A percentile compares a stretch with the other conserved stretches of the same genome.
phyloP scores from a whole-genome alignment of 2,888 invertebrate genomes.

The Eurois occulta region DNA sequence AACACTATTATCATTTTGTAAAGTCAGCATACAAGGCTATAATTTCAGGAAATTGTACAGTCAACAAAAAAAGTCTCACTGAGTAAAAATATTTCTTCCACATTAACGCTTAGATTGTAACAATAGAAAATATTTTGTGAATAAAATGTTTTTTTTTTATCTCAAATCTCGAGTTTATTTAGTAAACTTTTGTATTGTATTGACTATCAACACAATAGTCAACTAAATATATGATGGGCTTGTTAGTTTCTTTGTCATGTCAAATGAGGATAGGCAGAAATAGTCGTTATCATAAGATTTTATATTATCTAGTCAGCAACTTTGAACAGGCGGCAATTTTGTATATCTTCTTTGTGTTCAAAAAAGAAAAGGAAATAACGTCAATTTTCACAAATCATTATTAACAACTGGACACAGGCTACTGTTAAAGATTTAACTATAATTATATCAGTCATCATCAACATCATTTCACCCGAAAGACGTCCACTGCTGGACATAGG shows the following conservation, averaged over 20 bases:
- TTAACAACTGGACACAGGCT: background rate
- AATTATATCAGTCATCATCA: no score
- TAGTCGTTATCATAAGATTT: slow-evolving; percentile 25
- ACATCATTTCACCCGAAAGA: no score
- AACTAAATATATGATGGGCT: slow-evolving; percentile 37
- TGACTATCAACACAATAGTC: slow-evolving; percentile 37
- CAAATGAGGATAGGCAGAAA: slow-evolving; percentile 31
- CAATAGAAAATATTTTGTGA: slow-evolving; percentile 28
- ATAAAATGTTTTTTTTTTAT: slow-evolving; percentile 16
- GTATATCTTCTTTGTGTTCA: slow-evolving; percentile 28
- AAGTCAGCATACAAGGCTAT: slow-evolving; percentile 36
- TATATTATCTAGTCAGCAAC: slow-evolving; percentile 11
- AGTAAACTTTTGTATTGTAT: slow-evolving; percentile 32
- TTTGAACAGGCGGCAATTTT: slow-evolving; percentile 5
- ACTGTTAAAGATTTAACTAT: background rate
- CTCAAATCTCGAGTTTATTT: slow-evolving; percentile 29
- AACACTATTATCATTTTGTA: slow-evolving; percentile 9
- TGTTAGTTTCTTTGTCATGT: slow-evolving; percentile 52
- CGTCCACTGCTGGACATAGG: no score
- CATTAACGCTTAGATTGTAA: slow-evolving; percentile 17
- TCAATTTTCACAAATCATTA: background rate
- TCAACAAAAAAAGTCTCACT: slow-evolving; percentile 15
- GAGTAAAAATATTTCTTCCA: slow-evolving; percentile 28
- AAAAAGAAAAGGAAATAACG: background rate
- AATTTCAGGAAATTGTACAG: slow-evolving; percentile 42